Conservation (phyloP, 2,797 vertebrate genomes). For the Takifugu rubripes region DNA sequence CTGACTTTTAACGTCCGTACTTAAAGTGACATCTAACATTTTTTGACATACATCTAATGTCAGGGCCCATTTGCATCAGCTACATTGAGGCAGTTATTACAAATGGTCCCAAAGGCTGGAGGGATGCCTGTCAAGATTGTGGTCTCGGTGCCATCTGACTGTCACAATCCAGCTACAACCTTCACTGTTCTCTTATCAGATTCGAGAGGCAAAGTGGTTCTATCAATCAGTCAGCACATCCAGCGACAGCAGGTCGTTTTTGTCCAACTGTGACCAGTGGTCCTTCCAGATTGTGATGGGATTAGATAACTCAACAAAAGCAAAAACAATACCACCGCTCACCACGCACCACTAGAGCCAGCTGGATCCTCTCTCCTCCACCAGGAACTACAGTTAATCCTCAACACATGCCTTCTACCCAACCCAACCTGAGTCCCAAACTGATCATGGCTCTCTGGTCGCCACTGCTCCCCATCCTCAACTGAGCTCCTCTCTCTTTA, state of each 20-base stretch:
- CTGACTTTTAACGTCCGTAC: too few species aligned
- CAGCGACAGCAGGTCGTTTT: slow-evolving; percentile 39
- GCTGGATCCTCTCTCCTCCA: slow-evolving; percentile 22
- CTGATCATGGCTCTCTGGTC: slow-evolving; percentile 14
- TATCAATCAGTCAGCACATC: slow-evolving; percentile 54
- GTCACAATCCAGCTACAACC: slow-evolving; percentile 38
- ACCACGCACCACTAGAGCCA: slow-evolving; percentile 43
- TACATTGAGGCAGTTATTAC: slow-evolving; percentile 30
- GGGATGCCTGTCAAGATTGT: slow-evolving; percentile 6
- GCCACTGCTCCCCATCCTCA: slow-evolving; percentile 17
- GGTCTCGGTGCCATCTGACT: slow-evolving; percentile 20
- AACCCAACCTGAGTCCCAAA: slow-evolving; percentile 15
- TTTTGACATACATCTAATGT: slow-evolving; percentile 11
- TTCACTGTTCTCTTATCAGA: slow-evolving; percentile 35
- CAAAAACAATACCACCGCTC: slow-evolving; percentile 58
- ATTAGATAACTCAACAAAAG: slow-evolving; percentile 40
- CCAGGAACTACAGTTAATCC: slow-evolving; percentile 23
- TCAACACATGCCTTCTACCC: neutral
- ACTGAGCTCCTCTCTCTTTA: neutral
- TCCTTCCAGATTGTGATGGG: slow-evolving; percentile 45
- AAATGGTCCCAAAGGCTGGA: slow-evolving; percentile 9
- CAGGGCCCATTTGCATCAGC: slow-evolving; percentile 19
- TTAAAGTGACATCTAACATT: slow-evolving; percentile 7
- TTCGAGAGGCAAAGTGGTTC: slow-evolving; percentile 35
- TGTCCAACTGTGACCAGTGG: slow-evolving; percentile 35